phyloP scores from a whole-genome alignment of 2,113 vertebrate genomes.

The Thinocorus orbignyianus region DNA sequence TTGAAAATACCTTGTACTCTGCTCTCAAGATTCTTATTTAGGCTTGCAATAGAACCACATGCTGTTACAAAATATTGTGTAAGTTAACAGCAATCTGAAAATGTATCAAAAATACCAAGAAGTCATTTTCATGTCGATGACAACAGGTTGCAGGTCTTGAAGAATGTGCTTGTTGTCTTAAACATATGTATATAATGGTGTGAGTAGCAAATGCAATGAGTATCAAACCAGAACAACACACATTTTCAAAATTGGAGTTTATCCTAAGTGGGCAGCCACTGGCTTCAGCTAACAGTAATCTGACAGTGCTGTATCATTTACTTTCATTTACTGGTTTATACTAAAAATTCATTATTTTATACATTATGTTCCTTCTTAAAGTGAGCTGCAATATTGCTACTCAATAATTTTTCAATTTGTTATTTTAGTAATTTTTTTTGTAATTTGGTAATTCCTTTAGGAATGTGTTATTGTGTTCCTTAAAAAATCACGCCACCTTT shows the following conservation, averaged over 20 bases:
- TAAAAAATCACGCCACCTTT: accelerated
- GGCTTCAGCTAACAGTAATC: not conserved
- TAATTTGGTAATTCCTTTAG: not conserved
- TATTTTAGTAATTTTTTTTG: not conserved
- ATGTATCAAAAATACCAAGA: not conserved
- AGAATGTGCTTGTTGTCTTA: not conserved
- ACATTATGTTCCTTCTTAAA: not conserved
- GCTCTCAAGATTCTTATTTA: not conserved
- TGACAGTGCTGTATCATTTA: not conserved
- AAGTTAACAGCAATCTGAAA: slow-evolving; percentile 5
- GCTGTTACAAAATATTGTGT: not conserved
- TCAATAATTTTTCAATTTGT: not conserved
- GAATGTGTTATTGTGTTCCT: not conserved
- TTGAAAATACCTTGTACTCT: not conserved
- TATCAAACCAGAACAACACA: not conserved
- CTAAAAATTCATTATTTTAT: not conserved
- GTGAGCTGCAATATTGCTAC: not conserved
- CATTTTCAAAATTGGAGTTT: not conserved
- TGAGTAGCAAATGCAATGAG: not conserved
- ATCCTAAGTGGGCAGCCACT: not conserved
- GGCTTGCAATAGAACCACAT: not conserved
- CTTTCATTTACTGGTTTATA: not conserved
- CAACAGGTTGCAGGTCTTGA: not conserved
- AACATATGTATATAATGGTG: not conserved
- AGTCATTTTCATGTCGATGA: not conserved